Evolutionary conservation across 2,113 vertebrate species (phyloP).

Genomic region (Pachyramphus minor): DNA sequence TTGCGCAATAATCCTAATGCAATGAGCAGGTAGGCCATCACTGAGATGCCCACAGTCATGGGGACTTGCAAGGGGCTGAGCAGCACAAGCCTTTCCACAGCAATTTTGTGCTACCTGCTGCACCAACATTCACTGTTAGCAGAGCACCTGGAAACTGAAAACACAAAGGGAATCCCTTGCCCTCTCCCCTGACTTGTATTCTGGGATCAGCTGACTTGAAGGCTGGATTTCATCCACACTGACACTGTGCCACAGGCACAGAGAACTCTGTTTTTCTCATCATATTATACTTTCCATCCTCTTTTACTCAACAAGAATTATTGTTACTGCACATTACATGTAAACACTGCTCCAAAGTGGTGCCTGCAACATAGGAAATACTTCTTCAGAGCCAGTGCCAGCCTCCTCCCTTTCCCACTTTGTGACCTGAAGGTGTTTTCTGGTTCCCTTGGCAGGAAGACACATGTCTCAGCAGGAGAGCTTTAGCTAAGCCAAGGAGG

Average conservation of each 20-base stretch:
- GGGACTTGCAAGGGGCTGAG: too few species aligned
- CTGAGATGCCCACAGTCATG: fast-evolving
- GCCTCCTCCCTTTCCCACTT: neutral
- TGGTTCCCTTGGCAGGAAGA: neutral
- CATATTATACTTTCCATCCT: neutral
- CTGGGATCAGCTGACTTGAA: neutral
- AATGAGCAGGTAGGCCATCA: neutral
- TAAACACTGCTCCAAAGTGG: neutral
- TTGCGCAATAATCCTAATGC: neutral
- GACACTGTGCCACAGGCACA: neutral
- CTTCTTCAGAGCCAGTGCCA: neutral
- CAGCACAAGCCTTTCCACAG: neutral
- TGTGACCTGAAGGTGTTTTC: neutral
- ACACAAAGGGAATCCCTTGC: neutral
- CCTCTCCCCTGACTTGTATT: fast-evolving
- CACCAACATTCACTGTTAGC: fast-evolving
- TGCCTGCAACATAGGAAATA: neutral
- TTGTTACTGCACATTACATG: fast-evolving
- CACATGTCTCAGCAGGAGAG: conserved; percentile 78
- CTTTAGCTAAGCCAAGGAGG: neutral
- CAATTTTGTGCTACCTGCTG: fast-evolving
- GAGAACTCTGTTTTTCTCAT: neutral
- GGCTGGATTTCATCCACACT: neutral
- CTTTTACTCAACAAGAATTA: neutral
- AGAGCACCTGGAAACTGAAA: neutral